phyloP scores from a whole-genome alignment of 2,888 invertebrate genomes.

The Drosophila longiperda region DNA sequence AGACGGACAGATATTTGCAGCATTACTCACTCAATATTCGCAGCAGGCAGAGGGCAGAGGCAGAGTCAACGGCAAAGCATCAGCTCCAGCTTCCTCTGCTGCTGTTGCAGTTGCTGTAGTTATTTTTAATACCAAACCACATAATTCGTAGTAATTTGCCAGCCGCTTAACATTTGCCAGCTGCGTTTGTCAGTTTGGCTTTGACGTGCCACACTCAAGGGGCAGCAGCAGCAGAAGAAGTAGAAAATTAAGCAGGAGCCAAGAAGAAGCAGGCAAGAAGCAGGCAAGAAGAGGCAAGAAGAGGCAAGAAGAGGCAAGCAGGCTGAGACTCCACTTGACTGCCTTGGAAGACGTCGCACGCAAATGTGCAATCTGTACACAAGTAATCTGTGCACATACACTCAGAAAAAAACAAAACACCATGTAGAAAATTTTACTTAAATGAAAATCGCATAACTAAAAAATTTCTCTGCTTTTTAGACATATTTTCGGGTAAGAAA shows the following conservation, averaged over 20 bases:
- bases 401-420: background rate
- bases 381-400: background rate
- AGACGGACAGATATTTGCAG: slow-evolving; percentile 18
- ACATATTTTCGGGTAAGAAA: background rate
- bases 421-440: background rate
- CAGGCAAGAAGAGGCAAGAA: background rate
- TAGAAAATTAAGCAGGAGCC: background rate
- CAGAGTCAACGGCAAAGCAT: background rate
- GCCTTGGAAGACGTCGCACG: slow-evolving; percentile 47
- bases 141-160: slow-evolving; percentile 80
- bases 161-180: slow-evolving; percentile 66
- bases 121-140: slow-evolving; percentile 77
- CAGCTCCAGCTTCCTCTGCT: slow-evolving; percentile 8
- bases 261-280: background rate
- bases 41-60: background rate
- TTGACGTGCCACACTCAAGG: slow-evolving; percentile 41
- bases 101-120: slow-evolving; percentile 34
- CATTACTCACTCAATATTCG: slow-evolving; percentile 64
- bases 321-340: slow-evolving; percentile 40
- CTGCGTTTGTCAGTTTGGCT: slow-evolving; percentile 61
- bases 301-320: background rate
- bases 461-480: background rate
- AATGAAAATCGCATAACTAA: background rate
- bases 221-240: slow-evolving; percentile 8
- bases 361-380: slow-evolving; percentile 63